Base-by-base conservation (phyloP, 2,888 invertebrate genomes). In the Nomada flava region DNA sequence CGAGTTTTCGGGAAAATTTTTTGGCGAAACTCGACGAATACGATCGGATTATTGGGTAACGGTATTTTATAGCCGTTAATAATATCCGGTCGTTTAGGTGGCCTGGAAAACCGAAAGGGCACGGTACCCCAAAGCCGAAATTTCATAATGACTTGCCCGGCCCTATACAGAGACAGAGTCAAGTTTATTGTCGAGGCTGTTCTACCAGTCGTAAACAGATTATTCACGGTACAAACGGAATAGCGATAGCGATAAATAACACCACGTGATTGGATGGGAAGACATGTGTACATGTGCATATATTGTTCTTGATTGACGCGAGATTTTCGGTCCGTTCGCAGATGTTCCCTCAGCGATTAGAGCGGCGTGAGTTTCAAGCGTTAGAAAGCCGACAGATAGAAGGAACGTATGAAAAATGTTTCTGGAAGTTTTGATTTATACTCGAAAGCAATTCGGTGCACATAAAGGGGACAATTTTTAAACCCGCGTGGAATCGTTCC, bases 61-160 rank as follows among this genome's bases (percentile, higher is more conserved):
- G 71, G 77, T 71, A 64, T 75, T 50, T 64, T 53, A 63, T 55
- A 26, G 44, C 59, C 55, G 63, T 65, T 59, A 68, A 59, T 53
- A 73, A 70, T 67, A 59, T 47, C 26, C 18, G 26, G 36, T 20
- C 53, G n/a, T 57, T 67, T 60, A 75, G 18, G 7, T 9, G 57
- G 29, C 5, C 60, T 47, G 26, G 65, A 47, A 52, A 71, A 52
- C 64, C 29, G 47, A 76, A 65, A 71, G 73, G 82, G 69, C 23
- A 53, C 29, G 1, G 26, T 36, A 26, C n/a, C 50, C 26, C 26
- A 36, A 23, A 59, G 15, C n/a, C 62, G 64, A 75, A 82, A 82
- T 76, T 62, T 64, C 75, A 60, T 73, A 82, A 82, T 82, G 78
- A 73, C 60, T 57, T n/a, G 13, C 59, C 50, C 26, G 50, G 60